Evolutionary conservation across 1,140 invertebrate species (phyloP).

Genomic region (Brachionus manjavacas): DNA sequence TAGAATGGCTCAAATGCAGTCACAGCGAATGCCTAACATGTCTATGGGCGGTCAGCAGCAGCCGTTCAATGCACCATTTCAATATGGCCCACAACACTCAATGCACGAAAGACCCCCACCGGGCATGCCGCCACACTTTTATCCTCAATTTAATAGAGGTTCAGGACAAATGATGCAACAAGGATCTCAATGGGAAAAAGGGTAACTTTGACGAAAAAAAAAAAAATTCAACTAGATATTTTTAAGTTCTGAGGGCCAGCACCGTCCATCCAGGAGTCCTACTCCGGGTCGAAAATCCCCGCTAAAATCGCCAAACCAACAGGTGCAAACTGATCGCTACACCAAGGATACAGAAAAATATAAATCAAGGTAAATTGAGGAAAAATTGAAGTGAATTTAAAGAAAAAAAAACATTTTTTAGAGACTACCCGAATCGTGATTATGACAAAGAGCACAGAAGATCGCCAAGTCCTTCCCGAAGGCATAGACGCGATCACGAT

Average conservation of each 20-base stretch:
- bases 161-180: conserved; percentile 19
- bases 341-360: not conserved
- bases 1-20: conserved; percentile 24
- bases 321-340: not conserved
- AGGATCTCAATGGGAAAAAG: conserved; percentile 4
- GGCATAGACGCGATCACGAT: conserved; percentile 28
- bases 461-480: not conserved
- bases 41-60: not conserved
- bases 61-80: conserved; percentile 28
- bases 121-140: not conserved
- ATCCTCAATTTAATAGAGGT: not conserved
- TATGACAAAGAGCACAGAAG: conserved; percentile 22
- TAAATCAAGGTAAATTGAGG: not conserved
- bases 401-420: not conserved
- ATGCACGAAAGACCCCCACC: conserved; percentile 19
- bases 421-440: not conserved
- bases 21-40: conserved; percentile 28
- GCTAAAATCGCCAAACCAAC: not conserved
- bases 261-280: not conserved
- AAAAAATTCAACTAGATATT: not conserved
- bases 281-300: conserved; percentile 10
- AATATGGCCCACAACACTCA: not conserved
- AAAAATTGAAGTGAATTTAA: not conserved
- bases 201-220: too few species aligned
- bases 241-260: not conserved